Evolutionary conservation across 2,113 vertebrate species (phyloP).

Genomic region (pig (Sus scrofa)): DNA sequence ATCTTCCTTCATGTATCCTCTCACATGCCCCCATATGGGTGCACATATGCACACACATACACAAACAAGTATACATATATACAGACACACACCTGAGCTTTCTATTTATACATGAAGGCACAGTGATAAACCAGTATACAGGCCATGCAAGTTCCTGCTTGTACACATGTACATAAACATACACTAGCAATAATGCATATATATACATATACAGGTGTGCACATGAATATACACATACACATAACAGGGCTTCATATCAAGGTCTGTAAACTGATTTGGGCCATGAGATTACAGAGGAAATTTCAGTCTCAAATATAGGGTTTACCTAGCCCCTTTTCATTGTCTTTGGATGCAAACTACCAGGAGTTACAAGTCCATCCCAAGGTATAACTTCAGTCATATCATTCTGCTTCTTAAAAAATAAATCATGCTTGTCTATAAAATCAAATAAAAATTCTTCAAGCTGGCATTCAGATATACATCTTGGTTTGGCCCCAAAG

Average conservation of each 20-base stretch:
- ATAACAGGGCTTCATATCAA: background rate
- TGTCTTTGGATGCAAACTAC: background rate
- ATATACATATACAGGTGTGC: background rate
- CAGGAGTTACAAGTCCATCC: background rate
- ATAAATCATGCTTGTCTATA: background rate
- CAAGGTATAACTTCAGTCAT: background rate
- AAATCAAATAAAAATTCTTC: background rate
- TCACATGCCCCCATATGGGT: background rate
- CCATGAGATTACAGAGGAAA: background rate
- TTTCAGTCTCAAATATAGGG: background rate
- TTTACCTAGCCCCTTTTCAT: background rate
- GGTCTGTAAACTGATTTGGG: constrained; percentile 14
- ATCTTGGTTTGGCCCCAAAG: background rate
- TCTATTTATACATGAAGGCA: background rate
- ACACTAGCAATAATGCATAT: background rate
- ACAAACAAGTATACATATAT: background rate
- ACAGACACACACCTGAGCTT: no score
- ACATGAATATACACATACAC: background rate
- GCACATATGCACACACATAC: background rate
- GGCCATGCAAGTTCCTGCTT: background rate
- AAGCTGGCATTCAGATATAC: background rate
- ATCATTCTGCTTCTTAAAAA: constrained; percentile 16
- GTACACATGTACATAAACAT: background rate
- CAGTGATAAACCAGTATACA: background rate
- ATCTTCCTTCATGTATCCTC: background rate